Conservation (phyloP, 2,113 vertebrate species). For the Myrmecophaga tridactyla region DNA sequence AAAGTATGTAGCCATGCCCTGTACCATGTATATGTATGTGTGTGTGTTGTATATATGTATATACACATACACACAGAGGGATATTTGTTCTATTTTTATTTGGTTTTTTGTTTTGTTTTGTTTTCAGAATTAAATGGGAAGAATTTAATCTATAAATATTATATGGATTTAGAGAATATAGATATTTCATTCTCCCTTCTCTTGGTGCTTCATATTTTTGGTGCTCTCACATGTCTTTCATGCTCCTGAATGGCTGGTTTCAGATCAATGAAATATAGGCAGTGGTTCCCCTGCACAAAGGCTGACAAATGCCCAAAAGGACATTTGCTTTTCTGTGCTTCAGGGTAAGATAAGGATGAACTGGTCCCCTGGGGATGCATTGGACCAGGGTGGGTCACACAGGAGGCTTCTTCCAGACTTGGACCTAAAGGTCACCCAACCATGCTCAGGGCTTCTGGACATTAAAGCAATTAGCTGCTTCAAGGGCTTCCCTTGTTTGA, state of each 20-base stretch:
- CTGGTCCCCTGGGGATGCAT: not conserved
- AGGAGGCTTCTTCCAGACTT: not conserved
- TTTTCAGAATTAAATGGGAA: not conserved
- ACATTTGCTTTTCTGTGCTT: not conserved
- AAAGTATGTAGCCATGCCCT: not conserved
- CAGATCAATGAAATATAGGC: not conserved
- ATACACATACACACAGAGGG: rapidly evolving
- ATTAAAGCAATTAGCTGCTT: not conserved
- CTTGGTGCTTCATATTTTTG: not conserved
- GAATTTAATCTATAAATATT: not conserved
- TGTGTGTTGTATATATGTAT: not conserved
- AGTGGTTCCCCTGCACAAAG: not conserved
- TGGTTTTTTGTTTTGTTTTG: no score
- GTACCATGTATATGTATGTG: no score
- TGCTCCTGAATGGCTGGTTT: not conserved
- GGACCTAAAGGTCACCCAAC: not conserved
- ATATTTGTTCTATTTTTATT: not conserved
- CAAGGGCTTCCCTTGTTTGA: not conserved
- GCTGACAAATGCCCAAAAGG: no score
- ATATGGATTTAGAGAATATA: not conserved
- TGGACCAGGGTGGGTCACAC: not conserved
- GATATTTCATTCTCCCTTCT: not conserved
- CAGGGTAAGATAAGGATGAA: not conserved
- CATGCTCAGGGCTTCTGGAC: not conserved
- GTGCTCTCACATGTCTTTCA: not conserved